These are phyloP conservation scores for Sylvicapra grimmia DNA, from an alignment of 2,113 vertebrate species.

Conservation along the genomic window DNA sequence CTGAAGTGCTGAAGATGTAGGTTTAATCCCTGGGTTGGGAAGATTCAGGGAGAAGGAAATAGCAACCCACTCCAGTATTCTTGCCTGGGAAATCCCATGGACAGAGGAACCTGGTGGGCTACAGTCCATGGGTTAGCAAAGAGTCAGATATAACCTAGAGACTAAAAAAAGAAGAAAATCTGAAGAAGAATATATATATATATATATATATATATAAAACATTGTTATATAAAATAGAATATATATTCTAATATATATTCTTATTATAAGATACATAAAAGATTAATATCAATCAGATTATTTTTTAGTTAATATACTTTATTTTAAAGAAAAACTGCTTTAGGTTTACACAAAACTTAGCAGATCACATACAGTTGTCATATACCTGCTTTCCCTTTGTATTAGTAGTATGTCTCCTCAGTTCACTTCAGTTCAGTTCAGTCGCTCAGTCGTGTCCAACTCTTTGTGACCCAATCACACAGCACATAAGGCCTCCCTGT, in stretches of 20 bases:
- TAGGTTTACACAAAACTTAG: background rate
- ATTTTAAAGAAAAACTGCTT: background rate
- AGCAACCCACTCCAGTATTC: background rate
- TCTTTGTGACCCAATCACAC: too few species aligned
- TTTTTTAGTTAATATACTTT: background rate
- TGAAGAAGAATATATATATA: background rate
- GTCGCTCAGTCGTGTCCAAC: rapidly evolving
- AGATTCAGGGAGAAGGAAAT: background rate
- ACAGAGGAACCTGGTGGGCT: background rate
- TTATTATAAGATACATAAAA: background rate
- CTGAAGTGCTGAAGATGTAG: background rate
- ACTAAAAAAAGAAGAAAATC: background rate
- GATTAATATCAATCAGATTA: background rate
- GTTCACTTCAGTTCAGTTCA: too few species aligned
- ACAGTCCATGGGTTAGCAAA: background rate
- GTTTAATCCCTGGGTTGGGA: background rate
- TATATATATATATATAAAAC: background rate
- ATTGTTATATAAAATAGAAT: background rate
- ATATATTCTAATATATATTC: background rate
- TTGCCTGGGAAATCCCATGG: background rate
- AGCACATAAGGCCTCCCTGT: too few species aligned
- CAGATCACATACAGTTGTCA: background rate
- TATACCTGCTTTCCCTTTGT: background rate
- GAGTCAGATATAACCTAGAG: background rate
- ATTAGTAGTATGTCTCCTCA: background rate